Percentiles rank a stretch among this genome's conserved stretches.
Evolutionary conservation across 2,113 vertebrate species (phyloP).

Genomic region (Gnathonemus longibarbis): DNA sequence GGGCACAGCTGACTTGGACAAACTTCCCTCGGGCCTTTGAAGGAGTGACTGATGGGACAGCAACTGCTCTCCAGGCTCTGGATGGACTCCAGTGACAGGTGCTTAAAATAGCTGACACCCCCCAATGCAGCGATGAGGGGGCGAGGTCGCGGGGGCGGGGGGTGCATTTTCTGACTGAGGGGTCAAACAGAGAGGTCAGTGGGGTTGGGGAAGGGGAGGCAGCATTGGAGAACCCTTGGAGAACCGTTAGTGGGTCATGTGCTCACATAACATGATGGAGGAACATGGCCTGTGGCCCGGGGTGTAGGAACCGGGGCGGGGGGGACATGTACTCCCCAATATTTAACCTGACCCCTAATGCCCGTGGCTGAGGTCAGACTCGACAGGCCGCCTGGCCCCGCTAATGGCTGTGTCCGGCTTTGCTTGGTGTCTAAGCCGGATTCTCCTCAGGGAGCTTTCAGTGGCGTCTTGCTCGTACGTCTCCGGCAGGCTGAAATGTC

Average conservation of each 20-base stretch:
- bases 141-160: neutral
- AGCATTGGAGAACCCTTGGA: neutral
- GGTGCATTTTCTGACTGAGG: neutral
- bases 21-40: neutral
- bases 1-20: slow-evolving; percentile 8
- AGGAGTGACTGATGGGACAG: slow-evolving; percentile 54
- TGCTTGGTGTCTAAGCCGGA: neutral
- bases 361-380: neutral
- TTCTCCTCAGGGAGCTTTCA: neutral
- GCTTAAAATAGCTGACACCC: slow-evolving; percentile 55
- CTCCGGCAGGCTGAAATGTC: neutral
- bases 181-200: neutral
- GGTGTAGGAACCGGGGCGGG: neutral
- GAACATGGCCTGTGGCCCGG: neutral
- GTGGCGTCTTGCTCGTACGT: neutral
- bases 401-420: neutral
- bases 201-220: neutral
- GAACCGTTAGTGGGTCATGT: neutral
- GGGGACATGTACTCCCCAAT: neutral
- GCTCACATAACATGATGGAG: neutral
- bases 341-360: neutral
- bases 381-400: neutral
- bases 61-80: slow-evolving; percentile 54
- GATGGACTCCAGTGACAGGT: slow-evolving; percentile 47
- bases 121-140: neutral